Conservation (phyloP, 2,888 invertebrate species). For the Troglohyphantes excavatus region DNA sequence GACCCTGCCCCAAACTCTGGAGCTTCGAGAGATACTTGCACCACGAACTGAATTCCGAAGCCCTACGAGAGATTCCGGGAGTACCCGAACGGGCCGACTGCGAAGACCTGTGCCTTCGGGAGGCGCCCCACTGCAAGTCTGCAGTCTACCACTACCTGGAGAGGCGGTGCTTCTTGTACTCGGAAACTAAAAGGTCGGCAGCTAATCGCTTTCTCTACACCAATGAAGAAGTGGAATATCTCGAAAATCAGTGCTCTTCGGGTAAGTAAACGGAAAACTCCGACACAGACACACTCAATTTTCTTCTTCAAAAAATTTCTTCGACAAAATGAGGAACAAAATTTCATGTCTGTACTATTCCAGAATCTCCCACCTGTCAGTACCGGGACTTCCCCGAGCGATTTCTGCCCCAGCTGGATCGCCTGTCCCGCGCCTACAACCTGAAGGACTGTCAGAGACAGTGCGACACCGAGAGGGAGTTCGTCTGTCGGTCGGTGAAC, state of each 20-base stretch:
- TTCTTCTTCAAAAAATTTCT: neutral
- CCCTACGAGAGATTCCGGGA: slow-evolving; percentile 83
- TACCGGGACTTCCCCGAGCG: slow-evolving; percentile 83
- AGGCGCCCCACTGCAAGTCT: slow-evolving; percentile 84
- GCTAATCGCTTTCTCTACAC: slow-evolving; percentile 83
- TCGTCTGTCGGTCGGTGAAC: slow-evolving; percentile 82
- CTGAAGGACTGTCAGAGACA: slow-evolving; percentile 83
- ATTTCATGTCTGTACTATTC: neutral
- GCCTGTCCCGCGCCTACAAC: slow-evolving; percentile 81
- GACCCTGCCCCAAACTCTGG: slow-evolving; percentile 83
- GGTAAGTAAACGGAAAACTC: slow-evolving; percentile 82
- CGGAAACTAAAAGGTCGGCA: slow-evolving; percentile 84
- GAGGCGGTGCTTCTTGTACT: slow-evolving; percentile 83
- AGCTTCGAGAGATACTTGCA: slow-evolving; percentile 84
- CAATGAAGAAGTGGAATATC: slow-evolving; percentile 84
- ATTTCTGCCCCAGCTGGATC: slow-evolving; percentile 83
- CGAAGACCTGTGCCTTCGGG: slow-evolving; percentile 84
- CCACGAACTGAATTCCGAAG: slow-evolving; percentile 83
- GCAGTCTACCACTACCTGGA: slow-evolving; percentile 84
- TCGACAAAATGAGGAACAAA: neutral
- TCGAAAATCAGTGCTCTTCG: slow-evolving; percentile 85
- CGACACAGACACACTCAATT: no score
- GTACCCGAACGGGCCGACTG: slow-evolving; percentile 84
- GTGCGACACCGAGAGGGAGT: slow-evolving; percentile 83
- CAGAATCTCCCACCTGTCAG: slow-evolving; percentile 83